Percentiles rank a stretch among this genome's conserved stretches.
Evolutionary conservation across 2,113 vertebrate species (phyloP).

Genomic region (Perognathus longimembris): DNA sequence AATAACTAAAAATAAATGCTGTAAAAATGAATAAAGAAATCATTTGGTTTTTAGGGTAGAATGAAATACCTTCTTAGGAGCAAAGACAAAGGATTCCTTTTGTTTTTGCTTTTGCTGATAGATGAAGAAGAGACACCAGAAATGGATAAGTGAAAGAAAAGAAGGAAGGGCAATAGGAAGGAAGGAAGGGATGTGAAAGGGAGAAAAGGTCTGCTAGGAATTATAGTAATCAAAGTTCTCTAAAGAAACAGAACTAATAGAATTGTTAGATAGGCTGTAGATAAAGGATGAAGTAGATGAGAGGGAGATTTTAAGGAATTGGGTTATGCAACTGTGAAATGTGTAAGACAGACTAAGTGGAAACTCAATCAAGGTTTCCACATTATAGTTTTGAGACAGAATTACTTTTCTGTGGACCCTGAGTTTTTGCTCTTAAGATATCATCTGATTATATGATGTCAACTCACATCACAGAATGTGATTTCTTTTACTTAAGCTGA

Average conservation of each 20-base stretch:
- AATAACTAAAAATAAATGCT: not conserved
- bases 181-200: too few species aligned
- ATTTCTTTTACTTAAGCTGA: not conserved
- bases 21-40: not conserved
- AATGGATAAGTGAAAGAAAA: accelerated
- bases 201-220: not conserved
- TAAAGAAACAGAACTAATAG: not conserved
- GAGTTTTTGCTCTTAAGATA: not conserved
- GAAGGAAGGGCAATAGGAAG: not conserved
- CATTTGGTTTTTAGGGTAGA: not conserved
- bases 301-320: not conserved
- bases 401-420: not conserved
- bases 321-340: not conserved
- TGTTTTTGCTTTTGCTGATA: not conserved
- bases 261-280: not conserved
- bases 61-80: not conserved
- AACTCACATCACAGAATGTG: not conserved
- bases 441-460: not conserved
- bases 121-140: too few species aligned
- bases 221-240: not conserved
- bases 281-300: not conserved
- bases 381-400: not conserved
- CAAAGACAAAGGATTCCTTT: not conserved
- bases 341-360: not conserved
- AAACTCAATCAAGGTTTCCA: not conserved